These are phyloP conservation scores for Baryphthengus martii DNA, from an alignment of 2,113 vertebrate genomes.

Conservation along the genomic window DNA sequence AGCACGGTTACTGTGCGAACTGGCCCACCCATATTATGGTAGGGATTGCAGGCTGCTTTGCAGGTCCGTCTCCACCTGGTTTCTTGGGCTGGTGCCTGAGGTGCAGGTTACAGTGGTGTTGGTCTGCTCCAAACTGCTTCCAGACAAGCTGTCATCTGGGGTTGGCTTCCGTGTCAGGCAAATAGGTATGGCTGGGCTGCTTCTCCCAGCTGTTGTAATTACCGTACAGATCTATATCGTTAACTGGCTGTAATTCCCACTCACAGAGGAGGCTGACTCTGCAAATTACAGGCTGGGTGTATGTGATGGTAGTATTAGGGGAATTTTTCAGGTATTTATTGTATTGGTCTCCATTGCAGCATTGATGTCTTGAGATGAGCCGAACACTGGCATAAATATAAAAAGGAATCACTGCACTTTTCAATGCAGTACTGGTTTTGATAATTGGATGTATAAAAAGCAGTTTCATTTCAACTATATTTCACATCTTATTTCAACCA, in stretches of 20 bases:
- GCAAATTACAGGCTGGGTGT: not conserved
- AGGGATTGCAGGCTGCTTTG: accelerated
- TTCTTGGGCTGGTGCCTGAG: accelerated
- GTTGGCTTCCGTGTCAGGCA: not conserved
- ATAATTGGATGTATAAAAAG: not conserved
- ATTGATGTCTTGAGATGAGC: not conserved
- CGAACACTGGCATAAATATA: not conserved
- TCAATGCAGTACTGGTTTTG: not conserved
- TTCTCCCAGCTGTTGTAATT: not conserved
- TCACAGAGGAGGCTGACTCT: not conserved
- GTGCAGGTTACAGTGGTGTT: accelerated
- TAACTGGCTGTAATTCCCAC: not conserved
- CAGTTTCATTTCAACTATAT: not conserved
- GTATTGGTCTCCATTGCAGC: not conserved
- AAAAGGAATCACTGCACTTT: not conserved
- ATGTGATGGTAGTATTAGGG: not conserved
- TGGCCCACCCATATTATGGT: accelerated
- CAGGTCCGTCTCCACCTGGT: accelerated
- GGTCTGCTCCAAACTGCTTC: not conserved
- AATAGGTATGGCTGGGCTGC: accelerated
- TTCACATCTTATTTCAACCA: not conserved
- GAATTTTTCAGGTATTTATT: not conserved
- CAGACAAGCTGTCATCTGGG: not conserved
- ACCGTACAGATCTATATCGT: not conserved
- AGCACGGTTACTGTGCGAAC: accelerated